Conservation (phyloP, 2,113 vertebrate species). For the Oceanodroma tethys region DNA sequence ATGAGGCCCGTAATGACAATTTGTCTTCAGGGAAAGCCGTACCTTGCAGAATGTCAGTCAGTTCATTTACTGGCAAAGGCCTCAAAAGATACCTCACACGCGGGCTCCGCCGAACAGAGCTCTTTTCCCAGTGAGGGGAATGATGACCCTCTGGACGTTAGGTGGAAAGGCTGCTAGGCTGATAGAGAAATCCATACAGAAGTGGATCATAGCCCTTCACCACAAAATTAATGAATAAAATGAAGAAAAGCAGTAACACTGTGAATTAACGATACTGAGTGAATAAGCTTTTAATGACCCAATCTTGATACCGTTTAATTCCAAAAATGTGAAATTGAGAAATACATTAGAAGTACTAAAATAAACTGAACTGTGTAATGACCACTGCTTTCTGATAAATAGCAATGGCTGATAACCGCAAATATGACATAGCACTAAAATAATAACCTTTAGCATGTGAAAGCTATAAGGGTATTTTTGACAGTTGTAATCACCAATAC, state of each 20-base stretch:
- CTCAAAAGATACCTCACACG: neutral
- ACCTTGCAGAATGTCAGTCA: neutral
- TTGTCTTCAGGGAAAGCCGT: neutral
- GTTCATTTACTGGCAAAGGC: neutral
- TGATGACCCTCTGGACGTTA: neutral
- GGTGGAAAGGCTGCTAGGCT: neutral
- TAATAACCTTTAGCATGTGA: neutral
- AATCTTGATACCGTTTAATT: neutral
- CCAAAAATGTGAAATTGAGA: neutral
- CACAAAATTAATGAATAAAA: neutral
- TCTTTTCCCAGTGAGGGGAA: neutral
- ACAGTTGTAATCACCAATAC: neutral
- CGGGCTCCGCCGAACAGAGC: neutral
- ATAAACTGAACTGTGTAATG: neutral
- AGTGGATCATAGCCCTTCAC: neutral
- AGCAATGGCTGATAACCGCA: neutral
- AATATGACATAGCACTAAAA: constrained; percentile 25
- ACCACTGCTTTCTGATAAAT: neutral
- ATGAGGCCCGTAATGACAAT: neutral
- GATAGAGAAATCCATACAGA: neutral
- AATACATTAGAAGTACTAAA: neutral
- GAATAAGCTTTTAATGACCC: neutral
- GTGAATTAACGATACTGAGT: neutral
- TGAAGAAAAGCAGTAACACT: neutral
- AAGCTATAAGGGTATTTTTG: neutral